phyloP scores from a whole-genome alignment of 2,797 vertebrate species.

The Petrocephalus sullivani region DNA sequence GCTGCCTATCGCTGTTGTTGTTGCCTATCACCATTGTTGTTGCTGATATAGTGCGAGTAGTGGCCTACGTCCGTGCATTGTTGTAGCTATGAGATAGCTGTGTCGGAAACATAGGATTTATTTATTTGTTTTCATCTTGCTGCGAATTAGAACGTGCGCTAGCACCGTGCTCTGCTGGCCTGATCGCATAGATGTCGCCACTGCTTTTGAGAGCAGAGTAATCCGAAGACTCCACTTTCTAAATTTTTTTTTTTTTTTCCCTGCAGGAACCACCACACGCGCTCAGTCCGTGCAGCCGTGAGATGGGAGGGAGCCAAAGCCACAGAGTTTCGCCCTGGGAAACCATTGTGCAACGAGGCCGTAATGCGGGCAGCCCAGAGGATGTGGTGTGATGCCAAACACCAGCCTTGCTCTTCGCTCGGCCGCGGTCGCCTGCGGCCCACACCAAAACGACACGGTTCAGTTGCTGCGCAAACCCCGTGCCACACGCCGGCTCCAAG shows the following conservation, averaged over 20 bases:
- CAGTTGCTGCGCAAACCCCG: slow-evolving; percentile 6
- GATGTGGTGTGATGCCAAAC: slow-evolving; percentile 14
- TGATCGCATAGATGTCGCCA: not conserved
- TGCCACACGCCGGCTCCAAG: not conserved
- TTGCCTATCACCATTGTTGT: slow-evolving; percentile 68
- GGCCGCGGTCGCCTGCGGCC: not conserved
- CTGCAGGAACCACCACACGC: not conserved
- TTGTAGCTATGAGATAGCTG: slow-evolving; percentile 23
- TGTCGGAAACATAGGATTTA: not conserved
- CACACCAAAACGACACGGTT: not conserved
- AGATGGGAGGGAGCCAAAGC: not conserved
- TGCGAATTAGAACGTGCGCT: not conserved
- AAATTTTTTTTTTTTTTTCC: not conserved
- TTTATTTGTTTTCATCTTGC: not conserved
- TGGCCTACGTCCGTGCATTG: slow-evolving; percentile 51
- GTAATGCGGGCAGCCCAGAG: not conserved
- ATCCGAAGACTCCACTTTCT: not conserved
- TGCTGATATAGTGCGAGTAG: slow-evolving; percentile 62
- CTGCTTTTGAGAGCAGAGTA: not conserved
- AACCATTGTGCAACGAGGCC: not conserved
- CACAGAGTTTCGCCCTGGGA: slow-evolving; percentile 13
- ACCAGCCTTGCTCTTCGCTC: slow-evolving; percentile 1
- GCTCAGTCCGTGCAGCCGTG: not conserved
- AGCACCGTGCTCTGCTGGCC: not conserved
- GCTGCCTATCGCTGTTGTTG: slow-evolving; percentile 72